Conservation (phyloP, 2,797 vertebrate genomes). For the Crypturellus tataupa region DNA sequence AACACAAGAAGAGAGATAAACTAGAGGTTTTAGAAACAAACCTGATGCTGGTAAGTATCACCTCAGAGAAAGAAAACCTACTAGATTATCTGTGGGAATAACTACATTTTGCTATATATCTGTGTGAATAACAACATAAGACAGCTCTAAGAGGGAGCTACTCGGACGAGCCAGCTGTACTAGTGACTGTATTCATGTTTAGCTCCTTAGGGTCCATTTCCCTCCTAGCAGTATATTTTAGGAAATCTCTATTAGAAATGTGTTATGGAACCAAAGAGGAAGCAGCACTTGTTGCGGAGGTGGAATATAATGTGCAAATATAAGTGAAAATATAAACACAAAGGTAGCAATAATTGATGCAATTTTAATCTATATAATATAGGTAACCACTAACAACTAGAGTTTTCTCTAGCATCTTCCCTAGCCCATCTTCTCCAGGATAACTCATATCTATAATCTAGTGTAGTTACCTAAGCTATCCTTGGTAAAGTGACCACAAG, state of each 20-base stretch:
- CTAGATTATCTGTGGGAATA: neutral
- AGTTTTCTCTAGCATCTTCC: neutral
- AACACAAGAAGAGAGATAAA: neutral
- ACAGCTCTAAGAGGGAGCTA: neutral
- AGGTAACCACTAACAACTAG: neutral
- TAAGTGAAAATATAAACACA: neutral
- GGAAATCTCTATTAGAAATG: neutral
- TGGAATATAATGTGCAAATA: neutral
- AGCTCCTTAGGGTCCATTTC: conserved; percentile 15
- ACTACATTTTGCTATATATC: neutral
- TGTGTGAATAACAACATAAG: neutral
- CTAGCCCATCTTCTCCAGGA: neutral
- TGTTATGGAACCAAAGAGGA: neutral
- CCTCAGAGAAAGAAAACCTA: neutral
- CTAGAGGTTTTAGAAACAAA: neutral
- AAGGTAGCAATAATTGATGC: neutral
- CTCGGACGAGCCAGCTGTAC: neutral
- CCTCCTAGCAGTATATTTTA: conserved; percentile 12
- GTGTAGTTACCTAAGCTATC: neutral
- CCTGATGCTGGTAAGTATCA: neutral
- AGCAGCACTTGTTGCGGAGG: neutral
- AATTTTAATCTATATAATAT: neutral
- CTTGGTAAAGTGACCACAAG: neutral
- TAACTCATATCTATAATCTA: neutral
- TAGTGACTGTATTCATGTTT: neutral